Evolutionary conservation across 2,113 vertebrate species (phyloP).

Genomic region (Oncorhynchus clarkii): DNA sequence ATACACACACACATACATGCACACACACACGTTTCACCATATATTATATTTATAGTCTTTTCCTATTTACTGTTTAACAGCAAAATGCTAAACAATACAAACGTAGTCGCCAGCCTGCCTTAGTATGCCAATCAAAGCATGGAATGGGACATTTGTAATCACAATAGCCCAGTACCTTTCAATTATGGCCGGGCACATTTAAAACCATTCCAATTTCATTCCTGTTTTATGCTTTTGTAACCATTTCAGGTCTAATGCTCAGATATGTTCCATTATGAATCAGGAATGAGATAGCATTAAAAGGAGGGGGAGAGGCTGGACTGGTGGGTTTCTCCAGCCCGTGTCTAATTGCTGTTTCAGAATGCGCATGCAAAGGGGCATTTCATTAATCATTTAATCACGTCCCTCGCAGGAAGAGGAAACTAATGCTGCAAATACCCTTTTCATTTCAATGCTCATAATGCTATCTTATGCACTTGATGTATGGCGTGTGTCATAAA

Average conservation of each 20-base stretch:
- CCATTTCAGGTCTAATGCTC: slow-evolving; percentile 85
- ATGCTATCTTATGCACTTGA: slow-evolving; percentile 98
- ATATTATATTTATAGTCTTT: slow-evolving; percentile 76
- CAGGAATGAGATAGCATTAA: slow-evolving; percentile 72
- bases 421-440: slow-evolving; percentile 99
- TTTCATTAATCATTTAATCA: slow-evolving; percentile 99
- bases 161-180: slow-evolving; percentile 86
- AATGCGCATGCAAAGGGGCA: slow-evolving; percentile 93
- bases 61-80: slow-evolving; percentile 91
- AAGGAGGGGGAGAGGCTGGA: slow-evolving; percentile 72
- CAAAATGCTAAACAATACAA: slow-evolving; percentile 89
- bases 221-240: slow-evolving; percentile 85
- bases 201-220: slow-evolving; percentile 83
- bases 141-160: slow-evolving; percentile 77
- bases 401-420: slow-evolving; percentile 96
- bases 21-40: slow-evolving; percentile 24
- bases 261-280: slow-evolving; percentile 94
- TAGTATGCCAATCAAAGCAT: slow-evolving; percentile 90
- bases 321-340: slow-evolving; percentile 84
- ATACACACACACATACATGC: slow-evolving; percentile 18
- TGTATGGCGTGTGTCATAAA: slow-evolving; percentile 99
- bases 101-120: slow-evolving; percentile 83
- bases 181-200: slow-evolving; percentile 88
- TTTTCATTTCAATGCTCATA: slow-evolving; percentile 99
- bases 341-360: slow-evolving; percentile 99